Conservation (phyloP, 2,888 invertebrate species). For the Argyresthia albistria region DNA sequence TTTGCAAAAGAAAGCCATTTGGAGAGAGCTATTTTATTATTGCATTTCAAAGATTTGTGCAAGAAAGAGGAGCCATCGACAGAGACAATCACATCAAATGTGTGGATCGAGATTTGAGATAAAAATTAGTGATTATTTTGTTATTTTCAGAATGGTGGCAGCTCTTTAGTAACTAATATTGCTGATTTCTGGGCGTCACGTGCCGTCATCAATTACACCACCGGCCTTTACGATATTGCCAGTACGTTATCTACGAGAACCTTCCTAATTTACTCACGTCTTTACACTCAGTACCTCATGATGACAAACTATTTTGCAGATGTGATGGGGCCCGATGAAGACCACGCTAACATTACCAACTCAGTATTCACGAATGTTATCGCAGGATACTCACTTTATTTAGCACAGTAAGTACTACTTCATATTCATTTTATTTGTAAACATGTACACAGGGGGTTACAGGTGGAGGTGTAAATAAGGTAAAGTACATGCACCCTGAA, state of each 20-base stretch:
- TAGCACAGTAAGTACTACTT: conserved; percentile 58
- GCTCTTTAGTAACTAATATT: conserved; percentile 68
- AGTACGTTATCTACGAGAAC: conserved; percentile 31
- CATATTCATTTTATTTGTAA: too few species aligned
- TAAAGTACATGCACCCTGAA: too few species aligned
- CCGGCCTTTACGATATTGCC: conserved; percentile 59
- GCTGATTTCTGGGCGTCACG: conserved; percentile 74
- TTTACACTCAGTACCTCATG: neutral
- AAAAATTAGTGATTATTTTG: neutral
- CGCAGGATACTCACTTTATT: conserved; percentile 69
- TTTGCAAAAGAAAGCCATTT: too few species aligned
- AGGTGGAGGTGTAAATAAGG: too few species aligned
- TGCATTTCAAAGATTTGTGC: too few species aligned
- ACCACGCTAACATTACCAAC: conserved; percentile 70
- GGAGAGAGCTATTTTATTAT: too few species aligned
- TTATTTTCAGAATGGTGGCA: conserved; percentile 63
- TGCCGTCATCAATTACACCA: conserved; percentile 57
- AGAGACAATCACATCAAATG: neutral
- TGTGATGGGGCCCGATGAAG: conserved; percentile 77
- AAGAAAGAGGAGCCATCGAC: too few species aligned
- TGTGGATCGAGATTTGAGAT: neutral
- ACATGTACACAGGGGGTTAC: too few species aligned
- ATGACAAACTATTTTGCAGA: conserved; percentile 26
- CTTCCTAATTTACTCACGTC: neutral
- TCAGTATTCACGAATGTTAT: conserved; percentile 74